phyloP scores from a whole-genome alignment of 2,797 vertebrate species.

The Helostoma temminkii region DNA sequence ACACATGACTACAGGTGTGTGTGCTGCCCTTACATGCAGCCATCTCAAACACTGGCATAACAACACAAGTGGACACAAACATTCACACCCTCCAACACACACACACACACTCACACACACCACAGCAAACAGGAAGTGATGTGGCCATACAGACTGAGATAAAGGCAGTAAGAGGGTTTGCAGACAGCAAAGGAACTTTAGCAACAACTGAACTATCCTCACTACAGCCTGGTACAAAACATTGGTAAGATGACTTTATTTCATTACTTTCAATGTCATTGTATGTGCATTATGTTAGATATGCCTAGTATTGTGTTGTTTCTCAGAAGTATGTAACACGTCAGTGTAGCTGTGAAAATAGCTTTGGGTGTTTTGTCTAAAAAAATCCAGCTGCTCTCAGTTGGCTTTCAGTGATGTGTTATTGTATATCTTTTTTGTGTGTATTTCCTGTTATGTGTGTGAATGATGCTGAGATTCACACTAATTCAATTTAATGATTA shows the following conservation, averaged over 20 bases:
- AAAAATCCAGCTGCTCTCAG: background rate
- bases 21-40: constrained; percentile 1
- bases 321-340: background rate
- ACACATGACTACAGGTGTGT: background rate
- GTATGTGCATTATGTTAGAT: background rate
- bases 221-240: background rate
- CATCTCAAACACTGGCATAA: constrained; percentile 20
- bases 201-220: constrained; percentile 25
- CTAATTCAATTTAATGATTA: background rate
- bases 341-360: background rate
- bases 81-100: constrained; percentile 14
- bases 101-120: constrained; percentile 14
- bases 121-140: constrained; percentile 74
- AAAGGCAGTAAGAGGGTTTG: constrained; percentile 50
- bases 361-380: background rate
- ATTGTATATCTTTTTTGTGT: background rate
- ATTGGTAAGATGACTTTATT: constrained; percentile 58
- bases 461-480: background rate
- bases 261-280: background rate
- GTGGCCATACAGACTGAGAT: constrained; percentile 61
- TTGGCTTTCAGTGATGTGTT: background rate
- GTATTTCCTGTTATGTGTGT: constrained; percentile 11
- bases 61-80: constrained; percentile 31
- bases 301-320: background rate
- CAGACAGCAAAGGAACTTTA: constrained; percentile 54